A percentile compares a stretch with the other conserved stretches of the same genome.
Evolutionary conservation across 1,140 invertebrate species (phyloP).

Genomic region (Zaprionus taronus): DNA sequence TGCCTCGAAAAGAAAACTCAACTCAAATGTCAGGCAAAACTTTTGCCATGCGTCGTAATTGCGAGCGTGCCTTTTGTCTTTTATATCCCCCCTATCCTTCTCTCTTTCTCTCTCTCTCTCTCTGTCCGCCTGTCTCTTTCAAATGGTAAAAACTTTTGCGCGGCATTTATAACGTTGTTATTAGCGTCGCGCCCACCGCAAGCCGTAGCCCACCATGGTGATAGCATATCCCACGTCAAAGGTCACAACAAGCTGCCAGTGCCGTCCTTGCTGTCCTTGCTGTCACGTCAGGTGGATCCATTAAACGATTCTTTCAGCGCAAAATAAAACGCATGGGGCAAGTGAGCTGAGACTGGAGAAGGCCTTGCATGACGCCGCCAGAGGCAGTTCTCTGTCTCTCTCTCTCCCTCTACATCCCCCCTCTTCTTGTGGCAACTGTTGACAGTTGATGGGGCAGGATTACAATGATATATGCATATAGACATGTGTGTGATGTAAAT

Average conservation of each 20-base stretch:
- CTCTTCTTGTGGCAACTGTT: conserved; percentile 48
- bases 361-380: conserved; percentile 50
- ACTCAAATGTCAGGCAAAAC: conserved; percentile 73
- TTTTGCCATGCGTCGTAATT: conserved; percentile 59
- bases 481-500: conserved; percentile 60
- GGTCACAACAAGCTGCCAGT: conserved; percentile 34
- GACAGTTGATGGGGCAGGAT: conserved; percentile 57
- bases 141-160: conserved; percentile 61
- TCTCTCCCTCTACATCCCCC: background rate
- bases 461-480: conserved; percentile 53
- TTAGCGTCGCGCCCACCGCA: conserved; percentile 43
- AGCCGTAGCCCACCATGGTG: background rate
- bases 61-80: conserved; percentile 51
- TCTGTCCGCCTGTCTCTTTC: conserved; percentile 26
- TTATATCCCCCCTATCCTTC: conserved; percentile 23
- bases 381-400: background rate
- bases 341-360: conserved; percentile 56
- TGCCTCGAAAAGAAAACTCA: conserved; percentile 35
- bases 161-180: conserved; percentile 49
- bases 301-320: conserved; percentile 36
- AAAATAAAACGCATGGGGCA: conserved; percentile 58
- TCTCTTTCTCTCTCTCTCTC: conserved; percentile 23
- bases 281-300: conserved; percentile 39
- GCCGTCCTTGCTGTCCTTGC: conserved; percentile 47
- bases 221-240: conserved; percentile 31